phyloP scores from a whole-genome alignment of 2,888 invertebrate genomes.

The Autographa gamma region DNA sequence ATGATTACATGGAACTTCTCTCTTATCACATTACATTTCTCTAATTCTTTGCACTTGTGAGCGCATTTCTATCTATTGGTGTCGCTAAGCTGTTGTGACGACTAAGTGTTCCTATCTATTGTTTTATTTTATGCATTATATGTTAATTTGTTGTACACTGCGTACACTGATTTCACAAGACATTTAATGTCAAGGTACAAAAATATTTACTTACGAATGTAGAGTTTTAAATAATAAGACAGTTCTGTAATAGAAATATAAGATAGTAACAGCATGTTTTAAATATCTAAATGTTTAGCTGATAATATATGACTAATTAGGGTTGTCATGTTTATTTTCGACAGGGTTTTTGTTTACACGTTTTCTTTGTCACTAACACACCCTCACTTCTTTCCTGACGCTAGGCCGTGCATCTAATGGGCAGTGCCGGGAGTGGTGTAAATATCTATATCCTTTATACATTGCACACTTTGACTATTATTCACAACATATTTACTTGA shows the following conservation, averaged over 20 bases:
- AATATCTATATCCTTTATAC: conserved; percentile 90
- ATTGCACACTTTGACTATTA: conserved; percentile 83
- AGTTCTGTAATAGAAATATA: conserved; percentile 2
- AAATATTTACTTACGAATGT: not conserved
- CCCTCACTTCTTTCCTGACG: conserved; percentile 82
- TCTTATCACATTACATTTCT: conserved; percentile 71
- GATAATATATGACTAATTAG: conserved; percentile 3
- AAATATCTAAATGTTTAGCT: conserved; percentile 23
- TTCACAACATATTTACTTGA: conserved; percentile 56
- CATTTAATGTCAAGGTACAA: not conserved
- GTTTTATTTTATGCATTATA: conserved; percentile 16
- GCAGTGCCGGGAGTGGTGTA: conserved; percentile 96
- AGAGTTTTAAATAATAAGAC: not conserved
- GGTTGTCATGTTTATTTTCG: conserved; percentile 13
- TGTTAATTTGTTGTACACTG: not conserved
- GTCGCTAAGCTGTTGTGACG: conserved; percentile 79
- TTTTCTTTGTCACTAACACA: conserved; percentile 76
- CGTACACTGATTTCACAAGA: not conserved
- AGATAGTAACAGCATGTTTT: conserved; percentile 37
- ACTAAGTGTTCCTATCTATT: conserved; percentile 64
- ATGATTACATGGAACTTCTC: conserved; percentile 62
- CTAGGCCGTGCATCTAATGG: conserved; percentile 98
- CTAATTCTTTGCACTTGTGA: conserved; percentile 73
- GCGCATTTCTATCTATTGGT: conserved; percentile 77
- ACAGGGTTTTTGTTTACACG: conserved; percentile 25